Percentiles rank a stretch among this genome's conserved stretches.
These are phyloP conservation scores for Pyrochroa serraticornis DNA, from an alignment of 2,888 invertebrate species.

Conservation along the genomic window DNA sequence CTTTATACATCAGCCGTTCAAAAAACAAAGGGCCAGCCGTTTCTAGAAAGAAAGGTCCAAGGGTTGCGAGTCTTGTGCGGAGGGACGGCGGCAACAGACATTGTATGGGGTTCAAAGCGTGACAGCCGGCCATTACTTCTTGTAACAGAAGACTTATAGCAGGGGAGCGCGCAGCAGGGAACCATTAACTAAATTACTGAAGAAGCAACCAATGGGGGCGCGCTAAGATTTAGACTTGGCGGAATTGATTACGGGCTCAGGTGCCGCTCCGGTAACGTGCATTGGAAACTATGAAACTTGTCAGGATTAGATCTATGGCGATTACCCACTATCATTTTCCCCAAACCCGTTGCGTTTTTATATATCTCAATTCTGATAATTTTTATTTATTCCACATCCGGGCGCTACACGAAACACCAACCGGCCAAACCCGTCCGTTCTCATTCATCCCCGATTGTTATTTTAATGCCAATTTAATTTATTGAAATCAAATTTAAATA, in stretches of 20 bases:
- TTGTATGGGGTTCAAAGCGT: conserved; percentile 55
- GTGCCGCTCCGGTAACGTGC: conserved; percentile 48
- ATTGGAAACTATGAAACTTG: conserved; percentile 39
- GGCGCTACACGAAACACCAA: neutral
- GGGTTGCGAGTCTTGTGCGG: conserved; percentile 28
- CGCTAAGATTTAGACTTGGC: conserved; percentile 54
- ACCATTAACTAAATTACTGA: conserved; percentile 60
- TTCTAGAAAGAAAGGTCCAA: conserved; percentile 24
- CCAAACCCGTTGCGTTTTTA: conserved; percentile 18
- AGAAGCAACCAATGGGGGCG: conserved; percentile 56
- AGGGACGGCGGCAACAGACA: conserved; percentile 43
- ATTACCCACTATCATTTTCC: conserved; percentile 27
- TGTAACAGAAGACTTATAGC: conserved; percentile 57
- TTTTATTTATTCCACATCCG: conserved; percentile 27
- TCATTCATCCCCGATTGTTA: neutral
- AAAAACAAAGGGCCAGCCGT: conserved; percentile 35
- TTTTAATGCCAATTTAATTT: conserved; percentile 15
- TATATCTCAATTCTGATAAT: conserved; percentile 38
- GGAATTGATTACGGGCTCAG: conserved; percentile 58
- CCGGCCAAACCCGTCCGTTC: neutral
- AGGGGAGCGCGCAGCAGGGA: conserved; percentile 56
- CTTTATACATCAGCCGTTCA: conserved; percentile 35
- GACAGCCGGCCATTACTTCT: conserved; percentile 61
- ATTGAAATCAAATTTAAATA: conserved; percentile 3
- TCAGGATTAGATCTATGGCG: conserved; percentile 36